phyloP scores from a whole-genome alignment of 2,113 vertebrate species.

The Riparia riparia region DNA sequence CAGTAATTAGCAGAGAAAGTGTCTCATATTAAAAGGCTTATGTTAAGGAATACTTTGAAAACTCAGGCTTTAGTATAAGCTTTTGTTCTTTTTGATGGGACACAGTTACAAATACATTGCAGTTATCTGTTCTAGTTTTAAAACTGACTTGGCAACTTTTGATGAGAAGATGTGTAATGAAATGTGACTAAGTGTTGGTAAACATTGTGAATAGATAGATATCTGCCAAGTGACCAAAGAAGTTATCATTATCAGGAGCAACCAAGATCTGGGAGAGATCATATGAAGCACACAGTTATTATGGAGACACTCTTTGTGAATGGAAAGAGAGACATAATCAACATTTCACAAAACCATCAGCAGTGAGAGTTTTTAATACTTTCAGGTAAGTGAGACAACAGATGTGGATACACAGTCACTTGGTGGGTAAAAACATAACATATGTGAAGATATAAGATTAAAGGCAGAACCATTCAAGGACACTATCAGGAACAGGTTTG shows the following conservation, averaged over 20 bases:
- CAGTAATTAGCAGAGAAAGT: background rate
- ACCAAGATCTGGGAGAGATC: background rate
- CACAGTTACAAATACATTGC: background rate
- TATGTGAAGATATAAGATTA: background rate
- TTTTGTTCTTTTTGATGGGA: background rate
- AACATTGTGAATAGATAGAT: background rate
- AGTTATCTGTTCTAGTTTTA: background rate
- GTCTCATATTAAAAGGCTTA: background rate
- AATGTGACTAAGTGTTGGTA: background rate
- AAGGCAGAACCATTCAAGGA: background rate
- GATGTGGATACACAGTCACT: background rate
- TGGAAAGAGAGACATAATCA: background rate
- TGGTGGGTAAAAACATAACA: background rate
- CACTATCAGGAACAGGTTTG: background rate
- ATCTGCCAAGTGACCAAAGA: background rate
- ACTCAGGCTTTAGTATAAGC: background rate
- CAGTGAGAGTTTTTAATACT: background rate
- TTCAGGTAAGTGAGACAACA: background rate
- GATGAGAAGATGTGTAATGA: background rate
- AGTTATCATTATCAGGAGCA: background rate
- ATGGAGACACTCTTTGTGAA: background rate
- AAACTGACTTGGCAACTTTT: background rate
- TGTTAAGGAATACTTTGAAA: background rate
- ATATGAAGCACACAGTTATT: rapidly evolving
- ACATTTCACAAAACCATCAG: background rate